Base-by-base conservation (phyloP, 2,113 vertebrate genomes). In the Pyrgilauda ruficollis region DNA sequence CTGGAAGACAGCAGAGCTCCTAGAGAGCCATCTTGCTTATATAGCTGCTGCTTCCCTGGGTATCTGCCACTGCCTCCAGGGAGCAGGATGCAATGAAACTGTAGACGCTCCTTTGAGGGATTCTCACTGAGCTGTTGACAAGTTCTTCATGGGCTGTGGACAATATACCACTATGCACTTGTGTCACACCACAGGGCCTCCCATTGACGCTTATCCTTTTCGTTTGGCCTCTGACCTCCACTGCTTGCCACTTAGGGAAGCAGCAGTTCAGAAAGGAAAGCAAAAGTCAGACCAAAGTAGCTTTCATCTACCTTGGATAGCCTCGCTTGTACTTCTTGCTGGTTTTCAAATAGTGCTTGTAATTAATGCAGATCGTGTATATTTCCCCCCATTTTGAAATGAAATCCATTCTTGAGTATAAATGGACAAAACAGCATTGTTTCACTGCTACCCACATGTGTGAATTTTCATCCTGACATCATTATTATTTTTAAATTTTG, bases 61-160 rank as follows among this genome's bases (percentile, higher is more conserved):
- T 63, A 63, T 93, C 46, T 91, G 84, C 86, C 85, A 72, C 87
- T 2, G 86, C 87, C 88, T 91, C 92, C 78, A 91, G 94, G 89
- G 92, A 96, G 55, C 37, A 84, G 76, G 94, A 94, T 92, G 88
- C 79, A 94, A 69, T 95, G 97, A 96, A 97, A 96, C 92, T 0
- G 52, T 96, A 97, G 94, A 94, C 13, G 13, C 82, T 96, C 82
- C 85, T 89, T 50, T 89, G 95, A 95, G 87, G 92, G 84, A 84
- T 92, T 89, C 94, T 91, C 85, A 96, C 95, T 53, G 95, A 97
- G 96, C 91, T 97, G 97, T 89, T 97, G 97, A 97, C 97, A 97
- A 96, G 82, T 91, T 95, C 95, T 93, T 96, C 95, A 91, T 84
- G 96, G 94, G 89, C 91, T 96, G 92, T 93, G 83, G 96, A 93